Base-by-base conservation (phyloP, 2,888 invertebrate species). In the Pachliopta kotzebuea region DNA sequence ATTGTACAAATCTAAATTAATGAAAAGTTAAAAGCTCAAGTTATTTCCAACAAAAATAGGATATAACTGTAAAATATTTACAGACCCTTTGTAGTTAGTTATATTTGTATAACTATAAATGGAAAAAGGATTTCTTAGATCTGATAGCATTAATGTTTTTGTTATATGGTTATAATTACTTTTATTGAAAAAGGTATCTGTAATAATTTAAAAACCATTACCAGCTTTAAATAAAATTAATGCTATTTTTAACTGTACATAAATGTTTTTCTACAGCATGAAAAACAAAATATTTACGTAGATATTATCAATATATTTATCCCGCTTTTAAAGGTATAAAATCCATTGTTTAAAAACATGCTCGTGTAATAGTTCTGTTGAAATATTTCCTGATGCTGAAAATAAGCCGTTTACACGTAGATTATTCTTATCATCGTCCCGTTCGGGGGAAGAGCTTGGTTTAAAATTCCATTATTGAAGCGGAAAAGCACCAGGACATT, bases 401-500 rank as follows among this genome's bases (percentile, higher is more conserved):
- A 58, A 54, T 56, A 64, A 66, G 60, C 57, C 69, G 62, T 67
- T 67, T 62, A 66, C 66, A 66, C 65, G 60, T 57, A 63, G 60
- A 60, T 64, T 62, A 58, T 63, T 62, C 62, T 66, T 62, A 67
- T 61, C 61, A 62, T 62, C 60, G 49, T 42, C 54, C 21, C 54
- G 31, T 42, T 63, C 62, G 58, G 56, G 57, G 42, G 42, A 53
- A 60, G 52, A 63, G 63, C 65, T 62, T 60, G 58, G 67, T 68
- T 67, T 66, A 68, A 70, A 69, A 69, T 70, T 69, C 63, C 68
- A 70, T 67, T 67, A 70, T 66, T 67, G 65, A 67, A 65, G 67
- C 65, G 67, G 66, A 67, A 67, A 69, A 67, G 64, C 69, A 56
- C 60, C 65, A 59, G 55, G 49, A 52, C 11, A 67, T 61, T 67